Evolutionary conservation across 1,140 invertebrate species (phyloP), one percentile per base, ranked within the genome.

Genomic region (Antheraea mylitta): DNA sequence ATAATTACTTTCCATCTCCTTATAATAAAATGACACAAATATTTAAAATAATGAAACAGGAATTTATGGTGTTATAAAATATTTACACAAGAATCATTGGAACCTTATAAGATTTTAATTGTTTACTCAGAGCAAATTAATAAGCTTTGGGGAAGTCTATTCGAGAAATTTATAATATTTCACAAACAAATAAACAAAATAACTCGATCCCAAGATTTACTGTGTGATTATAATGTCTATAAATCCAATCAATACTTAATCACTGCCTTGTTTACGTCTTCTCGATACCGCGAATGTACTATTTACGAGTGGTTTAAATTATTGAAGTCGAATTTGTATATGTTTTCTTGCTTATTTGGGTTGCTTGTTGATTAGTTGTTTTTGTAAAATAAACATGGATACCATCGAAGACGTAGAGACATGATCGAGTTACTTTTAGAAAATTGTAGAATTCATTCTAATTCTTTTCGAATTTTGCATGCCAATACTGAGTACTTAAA

Each of bases 331-430:
- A 53, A 16, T 53, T 53, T 53, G 45, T 53, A 53, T n/a, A n/a
- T 53, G 16, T 16, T 53, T 53, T 53, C 45, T 53, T 16, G 45
- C 7, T 53, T 53, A 53, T 53, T 53, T 53, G 45, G 45, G 16
- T 53, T 53, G 45, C 45, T 53, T 53, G 45, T 53, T 53, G 45
- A 53, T 53, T 13, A 53, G 45, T n/a, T 53, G 45, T 53, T 53
- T 53, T 53, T 53, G 13, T 13, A 53, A 53, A 10, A 53, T 53
- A 16, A 53, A 53, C 13, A 13, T 53, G 45, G 45, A 9, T 53
- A 53, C 45, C 45, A 30, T 30, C 22, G 22, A 2, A 30, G 16
- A 53, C 6, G 45, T 13, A 53, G 45, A 53, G 11, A 6, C 11
- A n/a, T 53, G 45, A 6, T 16, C 11, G 45, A 16, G 45, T 53